Evolutionary conservation across 2,113 vertebrate genomes (phyloP).

Genomic region (Labrus mixtus): DNA sequence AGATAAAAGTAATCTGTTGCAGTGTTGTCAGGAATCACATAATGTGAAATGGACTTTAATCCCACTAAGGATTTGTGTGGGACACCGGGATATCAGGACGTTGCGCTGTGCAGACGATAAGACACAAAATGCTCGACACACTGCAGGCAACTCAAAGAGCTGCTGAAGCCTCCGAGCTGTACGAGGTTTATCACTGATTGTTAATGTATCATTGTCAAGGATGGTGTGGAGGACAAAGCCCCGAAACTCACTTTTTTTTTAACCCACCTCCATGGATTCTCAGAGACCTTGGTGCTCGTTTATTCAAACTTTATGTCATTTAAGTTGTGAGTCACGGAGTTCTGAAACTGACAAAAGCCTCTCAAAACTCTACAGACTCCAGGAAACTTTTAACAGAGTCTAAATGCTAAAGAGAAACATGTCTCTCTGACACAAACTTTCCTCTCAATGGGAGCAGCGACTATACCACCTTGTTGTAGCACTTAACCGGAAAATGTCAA

Average conservation of each 20-base stretch:
- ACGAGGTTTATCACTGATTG: slow-evolving; percentile 4
- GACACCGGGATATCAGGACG: background rate
- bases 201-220: background rate
- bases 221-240: slow-evolving; percentile 8
- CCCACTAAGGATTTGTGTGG: background rate
- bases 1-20: background rate
- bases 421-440: background rate
- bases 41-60: background rate
- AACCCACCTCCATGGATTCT: background rate
- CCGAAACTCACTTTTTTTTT: slow-evolving; percentile 7
- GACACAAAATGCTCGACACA: background rate
- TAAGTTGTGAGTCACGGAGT: background rate
- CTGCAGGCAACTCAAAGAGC: background rate
- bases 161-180: background rate
- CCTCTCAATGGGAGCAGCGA: slow-evolving; percentile 5
- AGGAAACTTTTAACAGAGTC: slow-evolving; percentile 1
- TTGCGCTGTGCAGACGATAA: background rate
- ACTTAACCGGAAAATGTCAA: slow-evolving; percentile 1
- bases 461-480: background rate
- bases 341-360: background rate
- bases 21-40: background rate
- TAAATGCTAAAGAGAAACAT: background rate
- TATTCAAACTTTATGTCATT: background rate
- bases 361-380: background rate
- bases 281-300: background rate